Base-by-base conservation (phyloP, 2,888 invertebrate species). In the Lithophane socia region DNA sequence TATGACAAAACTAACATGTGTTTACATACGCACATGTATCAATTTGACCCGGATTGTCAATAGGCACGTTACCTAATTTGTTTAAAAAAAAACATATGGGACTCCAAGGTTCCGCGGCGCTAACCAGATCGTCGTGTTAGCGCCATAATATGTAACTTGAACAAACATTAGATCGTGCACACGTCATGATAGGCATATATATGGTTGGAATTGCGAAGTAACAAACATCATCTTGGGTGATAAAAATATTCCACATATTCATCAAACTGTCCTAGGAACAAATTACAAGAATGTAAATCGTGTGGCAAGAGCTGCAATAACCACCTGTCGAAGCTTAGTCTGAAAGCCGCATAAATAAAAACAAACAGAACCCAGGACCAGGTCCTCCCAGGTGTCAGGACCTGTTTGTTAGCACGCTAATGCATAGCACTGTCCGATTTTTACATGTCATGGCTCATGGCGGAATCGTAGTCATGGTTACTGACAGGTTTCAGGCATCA, bases 21-120 rank as follows among this genome's bases (percentile, higher is more conserved):
- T 68, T 63, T 60, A 60, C 65, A 44, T 24, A 77, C 49, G 71
- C 71, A 84, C 80, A 77, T 78, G 74, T 80, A 78, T 81, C 75
- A 92, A 91, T 92, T 91, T 92, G 94, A 93, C 94, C 95, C 91
- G 94, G 87, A 92, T 93, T 87, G 90, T 91, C 93, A 95, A 95
- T 94, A 94, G 93, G 91, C 90, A 91, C 91, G 92, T 94, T 94
- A 93, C 94, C 94, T 94, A 95, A 95, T 94, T 94, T 94, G 95
- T 95, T 92, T 93, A 92, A 92, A 94, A 94, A 92, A 61, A 91
- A 84, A 77, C 94, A 94, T 93, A 94, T 95, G 94, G 90, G 90
- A 84, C 81, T 79, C 86, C 95, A 94, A 94, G 94, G 94, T 86
- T 89, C 63, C 79, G 82, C 69, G 78, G 80, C 80, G 89, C 88